Conservation (phyloP, 1,140 invertebrate species). For the Helicoverpa armigera region DNA sequence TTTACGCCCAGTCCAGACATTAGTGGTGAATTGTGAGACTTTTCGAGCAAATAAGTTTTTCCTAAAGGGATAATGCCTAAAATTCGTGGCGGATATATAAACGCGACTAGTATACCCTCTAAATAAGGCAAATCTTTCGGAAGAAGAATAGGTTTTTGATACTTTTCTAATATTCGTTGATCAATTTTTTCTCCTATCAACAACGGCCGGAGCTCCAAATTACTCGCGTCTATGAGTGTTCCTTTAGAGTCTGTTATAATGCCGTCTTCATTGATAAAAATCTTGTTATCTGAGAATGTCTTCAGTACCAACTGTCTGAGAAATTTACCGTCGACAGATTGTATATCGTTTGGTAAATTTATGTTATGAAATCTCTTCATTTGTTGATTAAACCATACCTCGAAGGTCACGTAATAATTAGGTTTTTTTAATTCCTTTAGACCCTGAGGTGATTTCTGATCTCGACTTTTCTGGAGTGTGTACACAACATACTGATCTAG, state of each 20-base stretch:
- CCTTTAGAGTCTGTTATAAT: conserved; percentile 56
- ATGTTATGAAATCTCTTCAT: conserved; percentile 46
- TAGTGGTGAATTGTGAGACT: conserved; percentile 3
- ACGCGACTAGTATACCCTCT: conserved; percentile 60
- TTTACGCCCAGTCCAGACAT: background rate
- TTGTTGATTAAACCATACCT: conserved; percentile 59
- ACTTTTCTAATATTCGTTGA: conserved; percentile 49
- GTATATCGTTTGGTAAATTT: conserved; percentile 28
- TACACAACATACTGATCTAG: conserved; percentile 5
- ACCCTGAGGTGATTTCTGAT: background rate
- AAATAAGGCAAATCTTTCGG: conserved; percentile 56
- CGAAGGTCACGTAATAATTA: conserved; percentile 45
- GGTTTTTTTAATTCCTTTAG: background rate
- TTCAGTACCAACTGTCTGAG: conserved; percentile 56
- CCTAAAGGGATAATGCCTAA: conserved; percentile 66
- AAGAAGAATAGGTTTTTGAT: conserved; percentile 30
- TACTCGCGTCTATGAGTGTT: conserved; percentile 47
- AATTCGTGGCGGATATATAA: conserved; percentile 54
- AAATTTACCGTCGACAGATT: conserved; percentile 44
- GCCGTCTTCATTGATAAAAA: conserved; percentile 54
- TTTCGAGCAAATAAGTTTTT: conserved; percentile 50
- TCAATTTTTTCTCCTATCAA: conserved; percentile 59
- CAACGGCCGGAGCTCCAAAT: conserved; percentile 61
- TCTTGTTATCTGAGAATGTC: conserved; percentile 57
- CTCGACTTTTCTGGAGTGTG: conserved; percentile 1